These are phyloP conservation scores for Neolamprologus tretocephalus DNA, from an alignment of 2,113 vertebrate genomes.

Conservation along the genomic window DNA sequence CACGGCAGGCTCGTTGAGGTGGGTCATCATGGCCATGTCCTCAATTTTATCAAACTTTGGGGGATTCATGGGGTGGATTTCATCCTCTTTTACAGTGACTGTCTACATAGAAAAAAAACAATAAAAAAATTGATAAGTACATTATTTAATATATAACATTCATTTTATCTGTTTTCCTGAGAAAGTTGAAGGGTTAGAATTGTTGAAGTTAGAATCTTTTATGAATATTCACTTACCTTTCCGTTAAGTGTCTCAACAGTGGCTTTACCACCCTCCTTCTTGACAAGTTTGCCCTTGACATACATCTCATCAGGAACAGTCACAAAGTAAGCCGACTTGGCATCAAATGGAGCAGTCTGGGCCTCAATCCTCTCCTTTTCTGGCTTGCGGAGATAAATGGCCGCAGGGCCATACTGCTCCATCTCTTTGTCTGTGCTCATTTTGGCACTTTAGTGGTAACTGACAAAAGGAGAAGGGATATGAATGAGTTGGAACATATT, in stretches of 20 bases:
- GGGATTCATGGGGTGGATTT: slow-evolving; percentile 67
- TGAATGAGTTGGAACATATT: neutral
- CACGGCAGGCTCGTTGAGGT: slow-evolving; percentile 72
- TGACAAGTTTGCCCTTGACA: slow-evolving; percentile 45
- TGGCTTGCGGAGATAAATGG: slow-evolving; percentile 48
- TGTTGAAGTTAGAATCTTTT: neutral
- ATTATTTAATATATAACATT: neutral
- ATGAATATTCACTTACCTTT: neutral
- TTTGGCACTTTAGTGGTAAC: slow-evolving; percentile 13
- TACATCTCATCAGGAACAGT: slow-evolving; percentile 37
- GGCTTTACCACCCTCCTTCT: slow-evolving; percentile 50
- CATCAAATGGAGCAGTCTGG: slow-evolving; percentile 48
- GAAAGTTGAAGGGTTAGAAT: neutral
- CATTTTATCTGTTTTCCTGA: neutral
- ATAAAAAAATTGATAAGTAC: neutral
- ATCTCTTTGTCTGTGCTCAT: slow-evolving; percentile 58
- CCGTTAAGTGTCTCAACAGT: slow-evolving; percentile 26
- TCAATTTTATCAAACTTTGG: slow-evolving; percentile 78
- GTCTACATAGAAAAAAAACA: slow-evolving; percentile 9
- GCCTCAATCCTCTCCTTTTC: slow-evolving; percentile 54
- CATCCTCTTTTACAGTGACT: slow-evolving; percentile 68
- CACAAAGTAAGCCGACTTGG: slow-evolving; percentile 51
- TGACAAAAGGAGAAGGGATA: neutral
- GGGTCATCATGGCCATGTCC: slow-evolving; percentile 79
- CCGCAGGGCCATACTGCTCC: slow-evolving; percentile 28